Evolutionary conservation across 2,797 vertebrate genomes (phyloP).

Genomic region (Aerospiza tachiro): DNA sequence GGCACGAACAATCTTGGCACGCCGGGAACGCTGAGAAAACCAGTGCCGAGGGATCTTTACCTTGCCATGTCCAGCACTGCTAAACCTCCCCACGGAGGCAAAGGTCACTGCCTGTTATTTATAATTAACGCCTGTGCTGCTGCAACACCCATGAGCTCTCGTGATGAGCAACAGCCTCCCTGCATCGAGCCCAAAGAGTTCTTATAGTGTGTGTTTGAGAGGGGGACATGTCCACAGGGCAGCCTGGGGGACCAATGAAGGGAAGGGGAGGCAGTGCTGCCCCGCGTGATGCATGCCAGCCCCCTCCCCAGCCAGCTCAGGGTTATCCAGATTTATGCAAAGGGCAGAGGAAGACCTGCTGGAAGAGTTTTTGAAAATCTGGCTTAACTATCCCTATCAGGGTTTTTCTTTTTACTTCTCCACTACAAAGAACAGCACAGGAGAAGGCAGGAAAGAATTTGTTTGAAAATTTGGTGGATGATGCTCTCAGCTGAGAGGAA

Average conservation of each 20-base stretch:
- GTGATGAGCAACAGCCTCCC: neutral
- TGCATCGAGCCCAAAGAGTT: accelerated
- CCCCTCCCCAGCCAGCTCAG: neutral
- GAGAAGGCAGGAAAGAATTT: neutral
- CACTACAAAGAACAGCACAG: neutral
- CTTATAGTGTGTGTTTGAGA: accelerated
- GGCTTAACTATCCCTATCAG: neutral
- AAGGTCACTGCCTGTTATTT: neutral
- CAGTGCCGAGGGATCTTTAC: neutral
- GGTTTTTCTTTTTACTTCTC: neutral
- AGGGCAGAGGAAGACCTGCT: neutral
- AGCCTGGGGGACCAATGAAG: accelerated
- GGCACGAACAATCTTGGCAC: accelerated
- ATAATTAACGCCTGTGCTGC: neutral
- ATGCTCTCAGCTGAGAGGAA: neutral
- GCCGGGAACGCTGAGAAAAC: neutral
- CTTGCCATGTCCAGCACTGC: neutral
- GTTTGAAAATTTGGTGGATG: neutral
- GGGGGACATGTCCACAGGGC: accelerated
- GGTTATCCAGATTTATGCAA: neutral
- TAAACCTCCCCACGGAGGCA: neutral
- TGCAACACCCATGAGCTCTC: neutral
- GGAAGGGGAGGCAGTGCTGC: neutral
- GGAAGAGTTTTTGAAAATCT: neutral
- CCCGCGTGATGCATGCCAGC: accelerated